Evolutionary conservation across 2,797 vertebrate genomes (phyloP), one percentile per base, ranked within the genome.

Genomic region (Oreochromis grahami): DNA sequence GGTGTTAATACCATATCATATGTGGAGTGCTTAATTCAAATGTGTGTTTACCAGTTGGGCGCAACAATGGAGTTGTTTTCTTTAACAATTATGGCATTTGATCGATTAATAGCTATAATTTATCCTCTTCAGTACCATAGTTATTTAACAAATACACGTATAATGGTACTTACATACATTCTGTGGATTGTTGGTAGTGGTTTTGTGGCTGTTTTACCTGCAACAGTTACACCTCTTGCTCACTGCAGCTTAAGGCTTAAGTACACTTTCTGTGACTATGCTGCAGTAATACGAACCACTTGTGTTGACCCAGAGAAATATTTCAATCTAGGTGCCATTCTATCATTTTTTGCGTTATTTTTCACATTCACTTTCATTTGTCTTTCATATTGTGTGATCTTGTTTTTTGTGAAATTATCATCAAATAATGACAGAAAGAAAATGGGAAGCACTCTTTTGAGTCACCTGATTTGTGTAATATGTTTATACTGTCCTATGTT

Each of bases 401-500:
- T 84, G 15, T 1, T 13, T 76, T 48, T 55, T 76, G 80, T 83
- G 5, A 84, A 84, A 86, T 21, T 80, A 38, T 80, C 24, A 2
- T 83, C 77, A 21, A 29, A 7, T 12, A 24, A 10, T 19, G 80
- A 90, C 2, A 90, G 32, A 76, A 84, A 3, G 24, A 90, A 88
- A 78, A 32, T 88, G 45, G 32, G 78, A 4, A 74, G 74, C 55
- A 90, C 82, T 10, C 82, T 82, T 58, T 34, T 88, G 15, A 90
- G 65, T 85, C 89, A 90, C 11, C 34, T 86, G 7, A 80, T 87
- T 10, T 86, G 84, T 13, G 79, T 90, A 8, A 2, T 79, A 82
- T 8, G 82, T 78, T 84, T 53, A 76, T 90, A 82, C 15, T 2
- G 7, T 51, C 84, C 81, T 8, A 0, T 78, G n/a, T 84, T 87